phyloP scores from a whole-genome alignment of 2,888 invertebrate species.

The Scotopteryx bipunctaria region DNA sequence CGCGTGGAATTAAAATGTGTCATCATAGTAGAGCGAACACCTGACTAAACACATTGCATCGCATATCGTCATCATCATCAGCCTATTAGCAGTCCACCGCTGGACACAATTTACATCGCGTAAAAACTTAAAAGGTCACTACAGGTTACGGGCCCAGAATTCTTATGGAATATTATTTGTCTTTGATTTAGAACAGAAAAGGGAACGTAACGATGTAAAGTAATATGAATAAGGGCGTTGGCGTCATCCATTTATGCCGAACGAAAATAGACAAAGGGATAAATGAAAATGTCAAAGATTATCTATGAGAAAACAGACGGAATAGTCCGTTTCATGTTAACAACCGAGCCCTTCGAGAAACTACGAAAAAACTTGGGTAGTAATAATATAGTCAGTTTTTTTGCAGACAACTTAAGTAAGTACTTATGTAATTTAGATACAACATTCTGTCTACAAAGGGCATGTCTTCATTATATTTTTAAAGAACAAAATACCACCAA shows the following conservation, averaged over 20 bases:
- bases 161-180: neutral
- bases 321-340: neutral
- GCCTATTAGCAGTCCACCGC: too few relatives aligned
- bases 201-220: neutral
- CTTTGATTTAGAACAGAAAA: neutral
- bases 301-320: neutral
- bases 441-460: too few relatives aligned
- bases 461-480: too few relatives aligned
- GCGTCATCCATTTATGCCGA: neutral
- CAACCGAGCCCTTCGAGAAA: neutral
- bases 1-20: too few relatives aligned
- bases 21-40: too few relatives aligned
- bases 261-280: slow-evolving; percentile 10
- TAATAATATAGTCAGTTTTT: neutral
- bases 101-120: too few relatives aligned
- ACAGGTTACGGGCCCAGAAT: neutral
- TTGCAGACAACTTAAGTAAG: too few relatives aligned
- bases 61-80: too few relatives aligned
- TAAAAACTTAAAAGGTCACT: too few relatives aligned
- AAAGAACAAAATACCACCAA: too few relatives aligned
- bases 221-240: neutral
- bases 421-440: too few relatives aligned
- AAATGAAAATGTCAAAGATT: neutral
- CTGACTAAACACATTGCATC: too few relatives aligned
- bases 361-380: slow-evolving; percentile 10